Conservation (phyloP, 1,140 invertebrate species). For the Dinothrombium tinctorium region DNA sequence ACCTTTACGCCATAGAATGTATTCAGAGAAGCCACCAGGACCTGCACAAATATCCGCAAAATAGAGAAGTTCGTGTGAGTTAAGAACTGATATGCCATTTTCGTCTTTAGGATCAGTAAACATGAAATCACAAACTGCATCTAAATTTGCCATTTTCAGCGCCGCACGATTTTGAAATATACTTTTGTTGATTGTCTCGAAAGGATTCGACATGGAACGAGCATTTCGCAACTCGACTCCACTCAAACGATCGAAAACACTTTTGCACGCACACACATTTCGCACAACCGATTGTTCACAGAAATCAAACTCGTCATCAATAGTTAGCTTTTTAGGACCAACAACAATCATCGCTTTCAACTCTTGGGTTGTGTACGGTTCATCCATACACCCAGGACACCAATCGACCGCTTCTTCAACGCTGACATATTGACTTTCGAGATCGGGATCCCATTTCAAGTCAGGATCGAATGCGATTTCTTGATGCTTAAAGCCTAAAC, state of each 20-base stretch:
- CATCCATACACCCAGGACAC: too few species aligned
- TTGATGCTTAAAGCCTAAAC: constrained; percentile 44
- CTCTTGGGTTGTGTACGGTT: constrained; percentile 5
- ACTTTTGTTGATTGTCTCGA: constrained; percentile 64
- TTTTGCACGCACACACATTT: constrained; percentile 45
- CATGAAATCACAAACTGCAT: constrained; percentile 68
- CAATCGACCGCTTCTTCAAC: constrained; percentile 6
- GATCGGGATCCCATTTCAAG: constrained; percentile 38
- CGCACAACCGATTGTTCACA: constrained; percentile 43
- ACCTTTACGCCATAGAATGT: constrained; percentile 61
- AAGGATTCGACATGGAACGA: constrained; percentile 65
- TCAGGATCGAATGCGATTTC: too few species aligned
- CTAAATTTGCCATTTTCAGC: constrained; percentile 95
- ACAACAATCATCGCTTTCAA: constrained; percentile 7
- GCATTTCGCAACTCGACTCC: constrained; percentile 52
- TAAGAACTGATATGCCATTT: too few species aligned
- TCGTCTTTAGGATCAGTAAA: constrained; percentile 52
- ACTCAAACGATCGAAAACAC: constrained; percentile 57
- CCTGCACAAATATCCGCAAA: constrained; percentile 97
- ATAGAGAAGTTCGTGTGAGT: constrained; percentile 39
- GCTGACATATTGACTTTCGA: constrained; percentile 25
- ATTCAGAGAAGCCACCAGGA: constrained; percentile 93
- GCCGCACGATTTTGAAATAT: constrained; percentile 82
- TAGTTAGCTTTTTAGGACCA: constrained; percentile 31
- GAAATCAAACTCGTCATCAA: constrained; percentile 54